Evolutionary conservation across 2,888 invertebrate species (phyloP).

Genomic region (Caenorhabditis panamensis): DNA sequence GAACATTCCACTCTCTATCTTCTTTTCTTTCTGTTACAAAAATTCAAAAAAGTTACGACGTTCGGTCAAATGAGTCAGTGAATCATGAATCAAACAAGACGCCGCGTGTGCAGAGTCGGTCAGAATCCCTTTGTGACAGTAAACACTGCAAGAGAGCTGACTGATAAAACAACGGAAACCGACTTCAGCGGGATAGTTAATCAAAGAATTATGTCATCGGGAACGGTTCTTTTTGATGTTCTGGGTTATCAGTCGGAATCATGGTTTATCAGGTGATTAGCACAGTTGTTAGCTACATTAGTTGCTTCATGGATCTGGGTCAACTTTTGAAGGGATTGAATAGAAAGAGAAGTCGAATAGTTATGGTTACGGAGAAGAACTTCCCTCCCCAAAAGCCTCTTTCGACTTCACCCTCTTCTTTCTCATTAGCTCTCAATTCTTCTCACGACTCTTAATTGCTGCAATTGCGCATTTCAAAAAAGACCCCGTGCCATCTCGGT

Average conservation of each 20-base stretch:
- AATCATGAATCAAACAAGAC: slow-evolving; percentile 20
- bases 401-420: slow-evolving; percentile 1
- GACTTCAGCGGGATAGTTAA: neutral
- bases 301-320: no score
- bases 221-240: neutral
- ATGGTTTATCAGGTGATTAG: neutral
- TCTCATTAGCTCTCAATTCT: slow-evolving; percentile 34
- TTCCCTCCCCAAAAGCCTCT: neutral
- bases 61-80: slow-evolving; percentile 37
- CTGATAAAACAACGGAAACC: slow-evolving; percentile 20
- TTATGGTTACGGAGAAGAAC: neutral
- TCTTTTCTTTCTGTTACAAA: neutral
- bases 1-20: neutral
- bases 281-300: neutral
- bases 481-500: neutral
- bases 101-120: slow-evolving; percentile 39
- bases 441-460: slow-evolving; percentile 55
- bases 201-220: neutral
- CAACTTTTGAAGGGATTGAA: no score
- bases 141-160: slow-evolving; percentile 19
- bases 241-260: neutral
- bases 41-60: slow-evolving; percentile 3
- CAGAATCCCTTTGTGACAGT: slow-evolving; percentile 43
- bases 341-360: no score
- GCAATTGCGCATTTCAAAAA: slow-evolving; percentile 29